phyloP scores from a whole-genome alignment of 2,888 invertebrate genomes.

The Macropis europaea region DNA sequence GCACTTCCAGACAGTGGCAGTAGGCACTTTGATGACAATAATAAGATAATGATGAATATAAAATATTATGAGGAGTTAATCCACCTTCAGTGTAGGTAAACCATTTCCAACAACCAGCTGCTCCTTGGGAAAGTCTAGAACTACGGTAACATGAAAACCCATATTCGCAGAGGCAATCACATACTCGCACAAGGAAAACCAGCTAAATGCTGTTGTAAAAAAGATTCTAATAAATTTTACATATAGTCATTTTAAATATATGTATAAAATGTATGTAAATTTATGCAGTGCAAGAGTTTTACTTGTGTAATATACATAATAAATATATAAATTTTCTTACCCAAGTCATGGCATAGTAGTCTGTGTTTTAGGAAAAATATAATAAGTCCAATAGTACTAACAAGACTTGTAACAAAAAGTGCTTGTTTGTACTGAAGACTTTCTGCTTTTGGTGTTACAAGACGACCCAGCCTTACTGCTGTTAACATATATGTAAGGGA shows the following conservation, averaged over 20 bases:
- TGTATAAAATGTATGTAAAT: background rate
- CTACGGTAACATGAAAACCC: slow-evolving; percentile 94
- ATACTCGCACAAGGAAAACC: slow-evolving; percentile 96
- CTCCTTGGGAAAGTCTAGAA: slow-evolving; percentile 92
- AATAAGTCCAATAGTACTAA: slow-evolving; percentile 90
- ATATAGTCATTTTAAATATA: background rate
- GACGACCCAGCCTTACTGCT: slow-evolving; percentile 83
- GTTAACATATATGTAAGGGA: slow-evolving; percentile 91
- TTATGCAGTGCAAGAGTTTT: background rate
- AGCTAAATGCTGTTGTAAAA: slow-evolving; percentile 89
- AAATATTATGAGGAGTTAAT: slow-evolving; percentile 71
- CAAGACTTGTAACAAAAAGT: slow-evolving; percentile 88
- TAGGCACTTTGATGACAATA: slow-evolving; percentile 72
- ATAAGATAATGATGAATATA: slow-evolving; percentile 69
- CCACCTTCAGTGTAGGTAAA: slow-evolving; percentile 78
- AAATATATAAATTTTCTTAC: slow-evolving; percentile 81
- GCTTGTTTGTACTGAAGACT: slow-evolving; percentile 84
- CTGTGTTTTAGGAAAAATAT: slow-evolving; percentile 95
- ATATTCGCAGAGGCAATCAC: slow-evolving; percentile 95
- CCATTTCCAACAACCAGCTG: slow-evolving; percentile 87
- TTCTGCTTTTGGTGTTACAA: slow-evolving; percentile 77
- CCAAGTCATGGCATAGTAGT: slow-evolving; percentile 92
- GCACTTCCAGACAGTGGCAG: slow-evolving; percentile 70
- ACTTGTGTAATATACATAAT: background rate
- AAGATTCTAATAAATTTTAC: slow-evolving; percentile 21